phyloP scores from a whole-genome alignment of 2,888 invertebrate species.

The Sialis lutaria region DNA sequence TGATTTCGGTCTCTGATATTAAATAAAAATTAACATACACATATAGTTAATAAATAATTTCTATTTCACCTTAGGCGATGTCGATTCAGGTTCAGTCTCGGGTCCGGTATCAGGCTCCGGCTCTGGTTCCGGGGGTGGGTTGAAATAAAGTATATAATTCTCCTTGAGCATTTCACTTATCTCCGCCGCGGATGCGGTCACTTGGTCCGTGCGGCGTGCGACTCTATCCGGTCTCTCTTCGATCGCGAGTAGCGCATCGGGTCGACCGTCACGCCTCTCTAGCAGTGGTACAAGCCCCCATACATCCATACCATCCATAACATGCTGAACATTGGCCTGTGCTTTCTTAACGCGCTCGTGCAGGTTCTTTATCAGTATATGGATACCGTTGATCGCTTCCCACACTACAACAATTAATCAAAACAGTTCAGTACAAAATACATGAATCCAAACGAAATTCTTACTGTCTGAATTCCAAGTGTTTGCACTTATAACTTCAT shows the following conservation, averaged over 20 bases:
- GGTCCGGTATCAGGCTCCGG: slow-evolving; percentile 3
- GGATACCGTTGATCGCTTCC: slow-evolving; percentile 51
- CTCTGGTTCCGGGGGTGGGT: slow-evolving; percentile 25
- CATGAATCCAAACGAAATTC: too few relatives aligned
- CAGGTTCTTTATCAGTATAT: slow-evolving; percentile 48
- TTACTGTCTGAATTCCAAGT: slow-evolving; percentile 73
- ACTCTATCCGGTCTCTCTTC: slow-evolving; percentile 35
- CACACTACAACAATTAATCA: slow-evolving; percentile 27
- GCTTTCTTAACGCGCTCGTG: slow-evolving; percentile 49
- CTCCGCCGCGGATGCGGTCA: slow-evolving; percentile 33
- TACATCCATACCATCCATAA: slow-evolving; percentile 35
- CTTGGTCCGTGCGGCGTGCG: slow-evolving; percentile 29
- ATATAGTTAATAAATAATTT: too few relatives aligned
- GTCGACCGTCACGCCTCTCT: slow-evolving; percentile 49
- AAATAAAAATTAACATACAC: too few relatives aligned
- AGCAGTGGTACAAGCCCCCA: slow-evolving; percentile 67
- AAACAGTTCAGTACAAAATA: too few relatives aligned
- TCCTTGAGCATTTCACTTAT: slow-evolving; percentile 37
- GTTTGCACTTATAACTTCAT: slow-evolving; percentile 46
- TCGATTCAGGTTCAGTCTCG: slow-evolving; percentile 27
- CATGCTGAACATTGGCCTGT: slow-evolving; percentile 43
- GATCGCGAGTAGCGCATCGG: slow-evolving; percentile 34
- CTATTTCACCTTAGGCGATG: not conserved
- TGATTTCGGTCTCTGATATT: too few relatives aligned
- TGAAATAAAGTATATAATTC: slow-evolving; percentile 53